Percentiles rank a stretch among this genome's conserved stretches.
phyloP scores from a whole-genome alignment of 2,797 vertebrate species.

The Tamandua tetradactyla region DNA sequence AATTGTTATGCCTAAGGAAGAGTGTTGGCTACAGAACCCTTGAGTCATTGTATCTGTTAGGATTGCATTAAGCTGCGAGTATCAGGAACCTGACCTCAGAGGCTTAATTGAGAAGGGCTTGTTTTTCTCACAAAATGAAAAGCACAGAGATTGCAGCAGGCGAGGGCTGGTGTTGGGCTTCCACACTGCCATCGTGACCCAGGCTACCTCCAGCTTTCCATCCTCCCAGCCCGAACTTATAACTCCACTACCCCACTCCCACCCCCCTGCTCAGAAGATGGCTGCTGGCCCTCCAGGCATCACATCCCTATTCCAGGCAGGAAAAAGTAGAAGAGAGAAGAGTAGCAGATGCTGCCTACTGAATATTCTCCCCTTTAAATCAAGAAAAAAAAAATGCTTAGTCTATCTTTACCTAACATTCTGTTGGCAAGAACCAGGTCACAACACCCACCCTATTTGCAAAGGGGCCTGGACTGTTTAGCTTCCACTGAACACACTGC shows the following conservation, averaged over 20 bases:
- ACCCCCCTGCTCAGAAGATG: neutral
- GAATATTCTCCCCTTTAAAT: neutral
- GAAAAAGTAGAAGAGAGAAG: neutral
- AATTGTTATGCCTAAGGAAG: neutral
- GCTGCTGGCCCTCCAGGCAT: neutral
- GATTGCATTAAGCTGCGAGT: neutral
- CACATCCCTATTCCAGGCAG: neutral
- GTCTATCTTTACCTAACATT: neutral
- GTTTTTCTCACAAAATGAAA: neutral
- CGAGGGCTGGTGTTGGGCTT: rapidly evolving
- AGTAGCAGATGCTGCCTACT: neutral
- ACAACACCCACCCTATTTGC: neutral
- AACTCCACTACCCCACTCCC: too few relatives aligned
- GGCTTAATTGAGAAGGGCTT: neutral
- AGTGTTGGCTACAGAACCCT: neutral
- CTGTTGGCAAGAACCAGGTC: neutral
- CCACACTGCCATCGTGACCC: neutral
- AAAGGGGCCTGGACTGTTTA: neutral
- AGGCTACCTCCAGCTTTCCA: neutral
- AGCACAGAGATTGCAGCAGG: neutral
- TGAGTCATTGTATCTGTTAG: neutral
- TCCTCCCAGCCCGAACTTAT: neutral
- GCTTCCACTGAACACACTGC: neutral
- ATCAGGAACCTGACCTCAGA: neutral
- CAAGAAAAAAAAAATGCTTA: neutral